phyloP scores from a whole-genome alignment of 2,797 vertebrate genomes.

The Acomys russatus region DNA sequence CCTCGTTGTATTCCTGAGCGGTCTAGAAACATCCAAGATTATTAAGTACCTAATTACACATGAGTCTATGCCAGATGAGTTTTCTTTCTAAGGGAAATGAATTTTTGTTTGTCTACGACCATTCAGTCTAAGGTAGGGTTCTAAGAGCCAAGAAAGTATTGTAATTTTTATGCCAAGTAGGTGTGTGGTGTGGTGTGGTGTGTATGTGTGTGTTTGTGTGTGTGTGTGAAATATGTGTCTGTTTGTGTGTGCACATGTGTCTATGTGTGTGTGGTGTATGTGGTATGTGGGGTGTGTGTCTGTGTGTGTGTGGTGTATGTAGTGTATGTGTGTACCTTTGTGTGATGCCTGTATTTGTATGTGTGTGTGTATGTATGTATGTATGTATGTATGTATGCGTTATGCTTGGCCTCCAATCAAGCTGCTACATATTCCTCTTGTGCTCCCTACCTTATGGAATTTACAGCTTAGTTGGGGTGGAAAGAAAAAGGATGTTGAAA shows the following conservation, averaged over 20 bases:
- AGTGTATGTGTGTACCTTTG: no score
- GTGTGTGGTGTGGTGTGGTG: neutral
- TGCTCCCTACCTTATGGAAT: neutral
- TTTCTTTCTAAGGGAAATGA: conserved; percentile 38
- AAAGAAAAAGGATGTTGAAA: neutral
- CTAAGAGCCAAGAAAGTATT: neutral
- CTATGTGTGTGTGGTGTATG: no score
- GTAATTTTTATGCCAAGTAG: neutral
- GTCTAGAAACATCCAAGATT: conserved; percentile 26
- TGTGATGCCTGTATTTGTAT: no score
- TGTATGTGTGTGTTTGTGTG: no score
- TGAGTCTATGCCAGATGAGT: neutral
- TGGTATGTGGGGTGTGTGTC: neutral
- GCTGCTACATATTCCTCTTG: neutral
- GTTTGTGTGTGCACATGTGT: no score
- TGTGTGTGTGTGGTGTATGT: neutral
- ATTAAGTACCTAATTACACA: conserved; percentile 25
- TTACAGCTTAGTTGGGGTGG: neutral
- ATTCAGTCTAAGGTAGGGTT: neutral
- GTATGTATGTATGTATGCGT: neutral
- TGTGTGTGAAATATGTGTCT: neutral
- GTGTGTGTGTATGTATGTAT: neutral
- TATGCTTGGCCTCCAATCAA: neutral
- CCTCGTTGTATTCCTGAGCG: conserved; percentile 15
- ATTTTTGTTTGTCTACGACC: conserved; percentile 18